Conservation (phyloP, 1,140 invertebrate genomes). For the Drosophila mauritiana region DNA sequence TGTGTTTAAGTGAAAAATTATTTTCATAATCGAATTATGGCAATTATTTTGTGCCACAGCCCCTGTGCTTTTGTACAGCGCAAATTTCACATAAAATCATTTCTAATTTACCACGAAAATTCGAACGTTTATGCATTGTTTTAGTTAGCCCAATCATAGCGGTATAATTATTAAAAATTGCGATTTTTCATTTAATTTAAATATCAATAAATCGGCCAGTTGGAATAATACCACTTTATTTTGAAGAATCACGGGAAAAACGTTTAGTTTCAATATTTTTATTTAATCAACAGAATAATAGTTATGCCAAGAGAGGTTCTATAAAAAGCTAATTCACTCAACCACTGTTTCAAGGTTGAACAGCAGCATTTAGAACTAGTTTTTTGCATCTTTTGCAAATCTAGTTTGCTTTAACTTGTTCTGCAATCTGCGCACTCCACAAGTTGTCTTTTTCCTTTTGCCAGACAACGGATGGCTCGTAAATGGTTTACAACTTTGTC, state of each 20-base stretch:
- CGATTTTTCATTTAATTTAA: constrained; percentile 21
- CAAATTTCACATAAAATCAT: constrained; percentile 13
- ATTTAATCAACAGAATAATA: constrained; percentile 10
- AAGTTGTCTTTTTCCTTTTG: constrained; percentile 40
- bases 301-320: neutral
- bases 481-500: constrained; percentile 75
- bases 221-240: neutral
- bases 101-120: constrained; percentile 12
- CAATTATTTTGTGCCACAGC: constrained; percentile 24
- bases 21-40: constrained; percentile 40
- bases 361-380: constrained; percentile 30
- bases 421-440: constrained; percentile 67
- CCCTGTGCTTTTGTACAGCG: neutral
- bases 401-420: constrained; percentile 28
- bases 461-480: constrained; percentile 36
- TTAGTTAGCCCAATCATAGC: constrained; percentile 11
- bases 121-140: constrained; percentile 3
- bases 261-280: constrained; percentile 19
- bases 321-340: neutral
- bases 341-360: constrained; percentile 21
- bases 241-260: neutral
- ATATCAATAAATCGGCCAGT: constrained; percentile 5
- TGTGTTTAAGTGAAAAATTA: constrained; percentile 33
- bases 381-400: constrained; percentile 22
- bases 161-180: constrained; percentile 19